Evolutionary conservation across 2,113 vertebrate genomes (phyloP).

Genomic region (Psettodes erumei): DNA sequence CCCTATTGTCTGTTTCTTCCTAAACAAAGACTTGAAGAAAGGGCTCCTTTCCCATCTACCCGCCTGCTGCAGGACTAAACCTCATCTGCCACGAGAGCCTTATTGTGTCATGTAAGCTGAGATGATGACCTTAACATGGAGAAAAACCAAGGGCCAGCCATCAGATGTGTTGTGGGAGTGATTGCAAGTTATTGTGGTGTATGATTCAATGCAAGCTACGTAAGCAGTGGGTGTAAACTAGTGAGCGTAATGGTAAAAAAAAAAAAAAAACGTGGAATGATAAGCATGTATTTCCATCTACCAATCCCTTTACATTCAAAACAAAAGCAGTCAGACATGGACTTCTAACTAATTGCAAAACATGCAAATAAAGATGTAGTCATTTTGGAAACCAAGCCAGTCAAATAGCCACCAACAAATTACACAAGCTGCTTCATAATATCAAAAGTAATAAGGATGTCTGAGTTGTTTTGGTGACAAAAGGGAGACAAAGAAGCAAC

Average conservation of each 20-base stretch:
- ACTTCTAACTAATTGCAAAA: conserved; percentile 22
- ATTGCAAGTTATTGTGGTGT: conserved; percentile 62
- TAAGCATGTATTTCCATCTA: conserved; percentile 51
- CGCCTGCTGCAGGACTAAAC: conserved; percentile 91
- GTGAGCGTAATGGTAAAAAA: conserved; percentile 33
- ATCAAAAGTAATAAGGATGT: background rate
- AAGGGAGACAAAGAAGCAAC: background rate
- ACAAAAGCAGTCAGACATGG: conserved; percentile 7
- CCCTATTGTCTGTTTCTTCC: conserved; percentile 92
- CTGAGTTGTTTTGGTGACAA: background rate
- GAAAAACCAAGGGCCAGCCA: conserved; percentile 25
- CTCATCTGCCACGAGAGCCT: conserved; percentile 90
- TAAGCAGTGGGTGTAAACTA: conserved; percentile 32
- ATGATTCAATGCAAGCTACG: conserved; percentile 70
- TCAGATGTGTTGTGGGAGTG: conserved; percentile 41
- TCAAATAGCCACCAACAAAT: conserved; percentile 33
- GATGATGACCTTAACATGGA: conserved; percentile 38
- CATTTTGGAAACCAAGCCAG: conserved; percentile 44
- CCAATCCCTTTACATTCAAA: conserved; percentile 30
- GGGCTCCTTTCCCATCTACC: conserved; percentile 89
- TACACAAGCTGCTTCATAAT: conserved; percentile 15
- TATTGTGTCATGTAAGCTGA: conserved; percentile 89
- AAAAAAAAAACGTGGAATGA: conserved; percentile 43
- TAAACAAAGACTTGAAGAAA: conserved; percentile 94
- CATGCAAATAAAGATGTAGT: conserved; percentile 34